These are phyloP conservation scores for Bubo blakistoni DNA, from an alignment of 2,113 vertebrate genomes.

Conservation along the genomic window DNA sequence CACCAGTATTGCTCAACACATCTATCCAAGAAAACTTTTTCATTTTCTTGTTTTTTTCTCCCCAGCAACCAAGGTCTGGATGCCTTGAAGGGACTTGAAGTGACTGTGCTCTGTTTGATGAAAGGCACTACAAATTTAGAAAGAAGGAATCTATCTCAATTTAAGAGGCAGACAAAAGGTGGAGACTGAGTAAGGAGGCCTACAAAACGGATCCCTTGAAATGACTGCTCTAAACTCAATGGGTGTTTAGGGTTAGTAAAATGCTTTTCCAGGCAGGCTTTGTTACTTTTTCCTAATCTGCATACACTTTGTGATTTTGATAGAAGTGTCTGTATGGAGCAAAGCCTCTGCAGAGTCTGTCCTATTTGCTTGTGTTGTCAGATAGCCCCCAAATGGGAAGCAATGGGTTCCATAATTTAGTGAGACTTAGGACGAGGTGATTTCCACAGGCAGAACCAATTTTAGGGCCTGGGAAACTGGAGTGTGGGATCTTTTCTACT, in stretches of 20 bases:
- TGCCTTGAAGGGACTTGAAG: background rate
- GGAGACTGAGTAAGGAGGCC: background rate
- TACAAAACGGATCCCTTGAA: background rate
- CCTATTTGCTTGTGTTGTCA: background rate
- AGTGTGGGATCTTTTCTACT: background rate
- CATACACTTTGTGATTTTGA: background rate
- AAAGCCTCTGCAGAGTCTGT: background rate
- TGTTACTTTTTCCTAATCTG: background rate
- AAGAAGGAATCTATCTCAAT: background rate
- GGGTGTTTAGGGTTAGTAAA: background rate
- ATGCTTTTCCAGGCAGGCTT: background rate
- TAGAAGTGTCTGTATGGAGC: background rate
- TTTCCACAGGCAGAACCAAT: background rate
- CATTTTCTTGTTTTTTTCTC: background rate
- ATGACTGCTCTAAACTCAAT: background rate
- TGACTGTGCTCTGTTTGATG: background rate
- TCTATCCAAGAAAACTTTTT: background rate
- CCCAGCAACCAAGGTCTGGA: background rate
- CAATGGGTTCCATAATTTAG: background rate
- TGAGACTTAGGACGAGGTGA: background rate
- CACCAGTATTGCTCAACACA: background rate
- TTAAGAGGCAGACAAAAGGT: background rate
- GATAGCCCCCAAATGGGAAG: background rate
- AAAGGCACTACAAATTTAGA: background rate
- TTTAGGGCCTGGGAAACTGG: background rate